Evolutionary conservation across 2,797 vertebrate genomes (phyloP), one percentile per base, ranked within the genome.

Genomic region (Podarcis siculus): DNA sequence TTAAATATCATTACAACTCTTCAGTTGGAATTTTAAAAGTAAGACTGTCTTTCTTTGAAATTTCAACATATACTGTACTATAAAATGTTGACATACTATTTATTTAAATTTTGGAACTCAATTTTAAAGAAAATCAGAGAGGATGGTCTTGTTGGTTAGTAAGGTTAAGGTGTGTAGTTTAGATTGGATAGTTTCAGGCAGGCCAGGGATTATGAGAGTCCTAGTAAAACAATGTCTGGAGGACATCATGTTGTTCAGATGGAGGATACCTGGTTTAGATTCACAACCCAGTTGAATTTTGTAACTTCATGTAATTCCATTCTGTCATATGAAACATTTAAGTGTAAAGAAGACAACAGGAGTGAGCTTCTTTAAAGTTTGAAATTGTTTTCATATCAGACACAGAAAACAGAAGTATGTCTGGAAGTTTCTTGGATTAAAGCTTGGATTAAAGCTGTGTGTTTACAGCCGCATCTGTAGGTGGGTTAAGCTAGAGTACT

Each of bases 371-470:
- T 55, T 55, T 79, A 58, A 79, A 55, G 23, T 79, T 4, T 58
- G 55, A 32, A 32, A 79, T 35, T 61, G n/a, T 32, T 58, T 61
- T 21, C 21, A 32, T 32, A 32, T 35, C 13, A 55, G 67, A 10
- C 30, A 83, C 9, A 32, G 42, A 83, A 49, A 83, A 83, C 39
- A 83, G n/a, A n/a, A 8, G 30, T 2, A 3, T 49, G 21, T 55
- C 8, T 72, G 39, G 81, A 30, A 69, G 13, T 82, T 92, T 61
- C 67, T 55, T 87, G 49, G 19, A 69, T 55, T 69, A 71, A 71
- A 79, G 64, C 67, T 55, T 87, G 49, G 19, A 69, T 55, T 69
- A 71, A 71, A 79, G 64, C 30, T 61, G 8, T 39, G 32, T 39
- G 35, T 72, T 45, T 30, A 79, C 15, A 32, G 49, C 49, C 19